Evolutionary conservation across 2,888 invertebrate species (phyloP).

Genomic region (Arge pagana): DNA sequence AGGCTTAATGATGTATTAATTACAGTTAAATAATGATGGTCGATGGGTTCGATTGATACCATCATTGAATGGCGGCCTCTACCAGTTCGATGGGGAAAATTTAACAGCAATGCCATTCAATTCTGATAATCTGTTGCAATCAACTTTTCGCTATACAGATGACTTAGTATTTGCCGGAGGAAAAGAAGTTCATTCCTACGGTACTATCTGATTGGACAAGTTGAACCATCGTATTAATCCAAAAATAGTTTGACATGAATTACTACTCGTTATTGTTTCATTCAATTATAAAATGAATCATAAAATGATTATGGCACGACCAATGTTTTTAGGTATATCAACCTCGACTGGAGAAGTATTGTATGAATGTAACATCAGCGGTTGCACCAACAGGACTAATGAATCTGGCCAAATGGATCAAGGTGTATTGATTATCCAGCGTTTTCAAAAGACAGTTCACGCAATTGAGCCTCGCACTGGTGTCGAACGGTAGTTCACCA

Average conservation of each 20-base stretch:
- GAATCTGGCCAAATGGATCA: constrained; percentile 57
- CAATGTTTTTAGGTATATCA: constrained; percentile 63
- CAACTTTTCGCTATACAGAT: constrained; percentile 85
- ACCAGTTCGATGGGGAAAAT: constrained; percentile 87
- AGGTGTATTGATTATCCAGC: constrained; percentile 76
- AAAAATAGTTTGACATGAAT: too few species aligned
- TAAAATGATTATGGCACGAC: constrained; percentile 2
- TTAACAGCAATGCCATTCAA: constrained; percentile 87
- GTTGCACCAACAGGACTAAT: constrained; percentile 74
- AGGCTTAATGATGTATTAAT: constrained; percentile 31
- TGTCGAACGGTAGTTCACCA: constrained; percentile 70
- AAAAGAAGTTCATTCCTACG: constrained; percentile 83
- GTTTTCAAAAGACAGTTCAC: constrained; percentile 85
- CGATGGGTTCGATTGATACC: constrained; percentile 90
- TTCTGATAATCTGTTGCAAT: constrained; percentile 82
- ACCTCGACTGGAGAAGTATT: constrained; percentile 71
- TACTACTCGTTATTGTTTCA: too few species aligned
- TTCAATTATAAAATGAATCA: background rate
- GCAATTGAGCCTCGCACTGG: constrained; percentile 89
- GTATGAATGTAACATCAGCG: constrained; percentile 77
- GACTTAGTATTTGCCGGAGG: constrained; percentile 87
- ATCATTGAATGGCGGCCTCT: constrained; percentile 87
- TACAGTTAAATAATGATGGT: constrained; percentile 79
- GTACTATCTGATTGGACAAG: constrained; percentile 50
- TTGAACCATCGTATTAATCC: too few species aligned